phyloP scores from a whole-genome alignment of 2,888 invertebrate species.

The Folsomia candida region DNA sequence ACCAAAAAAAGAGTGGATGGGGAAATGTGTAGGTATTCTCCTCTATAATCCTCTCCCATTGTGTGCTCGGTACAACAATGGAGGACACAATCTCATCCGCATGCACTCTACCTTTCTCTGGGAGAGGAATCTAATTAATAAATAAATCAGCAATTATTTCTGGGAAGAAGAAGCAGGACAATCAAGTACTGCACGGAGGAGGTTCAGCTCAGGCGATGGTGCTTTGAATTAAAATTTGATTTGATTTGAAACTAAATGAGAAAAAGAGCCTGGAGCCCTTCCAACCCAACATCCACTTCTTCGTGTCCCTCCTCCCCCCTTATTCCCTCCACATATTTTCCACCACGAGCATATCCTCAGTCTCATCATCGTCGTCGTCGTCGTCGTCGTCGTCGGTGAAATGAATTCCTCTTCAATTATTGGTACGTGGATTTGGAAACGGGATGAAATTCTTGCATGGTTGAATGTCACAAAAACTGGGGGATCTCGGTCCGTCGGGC shows the following conservation, averaged over 20 bases:
- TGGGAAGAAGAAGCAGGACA: slow-evolving; percentile 3
- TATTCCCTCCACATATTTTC: background rate
- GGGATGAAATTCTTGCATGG: slow-evolving; percentile 41
- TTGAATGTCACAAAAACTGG: slow-evolving; percentile 11
- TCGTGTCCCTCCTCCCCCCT: too few species aligned
- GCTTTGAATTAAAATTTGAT: background rate
- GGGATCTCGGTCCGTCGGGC: background rate
- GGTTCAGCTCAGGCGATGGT: too few species aligned
- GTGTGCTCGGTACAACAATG: too few species aligned
- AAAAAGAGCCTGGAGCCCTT: background rate
- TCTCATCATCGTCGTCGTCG: background rate
- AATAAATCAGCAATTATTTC: slow-evolving; percentile 19
- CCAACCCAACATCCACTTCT: too few species aligned
- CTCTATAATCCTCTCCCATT: too few species aligned
- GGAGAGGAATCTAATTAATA: slow-evolving; percentile 10
- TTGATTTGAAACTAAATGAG: background rate
- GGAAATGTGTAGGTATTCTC: too few species aligned
- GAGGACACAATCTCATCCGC: too few species aligned
- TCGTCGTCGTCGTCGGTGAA: background rate
- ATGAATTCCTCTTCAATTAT: background rate
- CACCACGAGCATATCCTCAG: background rate
- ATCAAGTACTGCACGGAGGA: background rate
- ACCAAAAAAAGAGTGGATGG: too few species aligned
- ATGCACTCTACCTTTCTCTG: too few species aligned
- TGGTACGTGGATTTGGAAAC: background rate